Base-by-base conservation (phyloP, 2,797 vertebrate genomes). In the Dendrocincla tyrannina region DNA sequence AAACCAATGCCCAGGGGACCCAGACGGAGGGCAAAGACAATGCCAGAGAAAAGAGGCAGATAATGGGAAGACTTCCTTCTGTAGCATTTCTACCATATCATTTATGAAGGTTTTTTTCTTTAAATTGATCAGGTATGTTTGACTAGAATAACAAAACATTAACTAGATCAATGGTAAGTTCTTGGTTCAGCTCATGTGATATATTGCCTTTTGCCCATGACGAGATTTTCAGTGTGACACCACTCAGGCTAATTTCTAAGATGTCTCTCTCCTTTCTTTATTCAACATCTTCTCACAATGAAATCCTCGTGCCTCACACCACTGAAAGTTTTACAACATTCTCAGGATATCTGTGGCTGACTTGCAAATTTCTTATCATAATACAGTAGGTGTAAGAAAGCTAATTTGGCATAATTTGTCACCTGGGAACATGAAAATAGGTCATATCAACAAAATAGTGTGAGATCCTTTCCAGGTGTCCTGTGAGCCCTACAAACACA, bases 361-460 rank as follows among this genome's bases (percentile, higher is more conserved):
- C 64, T 75, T 20, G 95, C 66, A 53, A 80, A 79, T 86, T 93
- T 96, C 83, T 97, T 93, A 91, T 95, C 62, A 47, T 59, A 85
- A 37, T 70, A 85, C 8, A 96, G 81, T 60, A 95, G 74, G 92
- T 93, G 79, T 88, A 95, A 97, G 94, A 97, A 97, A 93, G 42
- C 67, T 95, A 90, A 97, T 95, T 95, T 94, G 13, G 81, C 52
- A 50, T 84, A 89, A 96, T 97, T 94, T 97, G 95, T 96, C 95
- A 97, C 78, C 88, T 69, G 88, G 97, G 94, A 97, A 97, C 3
- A 10, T 89, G 86, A 93, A 98, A 98, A 95, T 91, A 96, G 78
- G 91, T 96, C 93, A 92, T 46, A 88, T 91, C 79, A 96, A 97
- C 91, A 96, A 96, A 89, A 68, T 91, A 83, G 62, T 25, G 35